Evolutionary conservation across 2,888 invertebrate species (phyloP).

Genomic region (Agrilus biguttatus): DNA sequence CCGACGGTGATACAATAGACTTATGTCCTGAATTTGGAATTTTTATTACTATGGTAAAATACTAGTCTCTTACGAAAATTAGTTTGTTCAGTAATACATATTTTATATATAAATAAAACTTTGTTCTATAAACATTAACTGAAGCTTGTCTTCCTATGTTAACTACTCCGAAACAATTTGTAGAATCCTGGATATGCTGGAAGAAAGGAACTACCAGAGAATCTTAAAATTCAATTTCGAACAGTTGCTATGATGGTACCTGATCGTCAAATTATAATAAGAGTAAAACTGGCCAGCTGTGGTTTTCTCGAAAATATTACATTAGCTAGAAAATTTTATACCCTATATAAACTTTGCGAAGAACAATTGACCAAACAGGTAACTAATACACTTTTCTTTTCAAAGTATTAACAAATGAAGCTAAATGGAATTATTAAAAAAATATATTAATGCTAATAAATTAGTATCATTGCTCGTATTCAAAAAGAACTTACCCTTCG

Average conservation of each 20-base stretch:
- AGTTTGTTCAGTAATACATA: too few species aligned
- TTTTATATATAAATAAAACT: too few species aligned
- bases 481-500: too few species aligned
- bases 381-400: slow-evolving; percentile 1
- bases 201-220: slow-evolving; percentile 90
- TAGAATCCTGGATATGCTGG: slow-evolving; percentile 97
- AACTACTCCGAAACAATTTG: slow-evolving; percentile 8
- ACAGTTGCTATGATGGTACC: slow-evolving; percentile 99
- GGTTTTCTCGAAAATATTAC: slow-evolving; percentile 94
- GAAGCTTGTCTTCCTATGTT: too few species aligned
- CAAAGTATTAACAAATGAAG: neutral
- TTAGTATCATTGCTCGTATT: too few species aligned
- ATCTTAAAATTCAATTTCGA: slow-evolving; percentile 92
- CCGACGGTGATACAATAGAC: slow-evolving; percentile 84
- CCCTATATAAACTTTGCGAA: slow-evolving; percentile 90
- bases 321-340: slow-evolving; percentile 89
- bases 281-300: slow-evolving; percentile 90
- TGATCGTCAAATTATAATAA: slow-evolving; percentile 90
- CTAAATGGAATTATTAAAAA: neutral
- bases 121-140: too few species aligned
- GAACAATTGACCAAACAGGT: slow-evolving; percentile 95
- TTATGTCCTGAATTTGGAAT: slow-evolving; percentile 95
- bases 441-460: too few species aligned
- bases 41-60: slow-evolving; percentile 83
- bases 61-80: neutral